Conservation (phyloP, 23 tunicate species). For the Trididemnum clinides region DNA sequence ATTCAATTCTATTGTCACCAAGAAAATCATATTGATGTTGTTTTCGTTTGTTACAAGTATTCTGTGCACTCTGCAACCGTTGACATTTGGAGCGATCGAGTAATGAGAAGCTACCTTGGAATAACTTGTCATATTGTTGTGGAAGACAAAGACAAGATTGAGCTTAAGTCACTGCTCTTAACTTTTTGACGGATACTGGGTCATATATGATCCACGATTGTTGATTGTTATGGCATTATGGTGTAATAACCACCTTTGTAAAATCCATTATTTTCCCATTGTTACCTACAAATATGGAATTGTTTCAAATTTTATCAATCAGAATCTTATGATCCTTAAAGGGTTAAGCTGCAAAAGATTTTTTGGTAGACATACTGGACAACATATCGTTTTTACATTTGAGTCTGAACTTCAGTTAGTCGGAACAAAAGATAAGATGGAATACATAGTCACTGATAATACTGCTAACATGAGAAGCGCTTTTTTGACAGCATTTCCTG, state of each 20-base stretch:
- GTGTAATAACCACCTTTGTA: too few relatives aligned
- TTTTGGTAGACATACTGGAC: slow-evolving; percentile 9
- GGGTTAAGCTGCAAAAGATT: not conserved
- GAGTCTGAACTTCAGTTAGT: not conserved
- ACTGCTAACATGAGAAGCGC: slow-evolving; percentile 25
- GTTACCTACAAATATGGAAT: too few relatives aligned
- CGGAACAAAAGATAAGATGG: not conserved
- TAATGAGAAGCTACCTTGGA: slow-evolving; percentile 17
- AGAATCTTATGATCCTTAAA: too few relatives aligned
- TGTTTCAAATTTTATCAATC: too few relatives aligned
- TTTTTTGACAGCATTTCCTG: slow-evolving; percentile 8
- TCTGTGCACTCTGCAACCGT: not conserved
- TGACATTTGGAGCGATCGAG: slow-evolving; percentile 25
- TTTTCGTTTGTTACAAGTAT: not conserved
- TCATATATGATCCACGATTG: too few relatives aligned
- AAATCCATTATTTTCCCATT: too few relatives aligned
- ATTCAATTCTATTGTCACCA: not conserved
- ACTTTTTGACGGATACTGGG: too few relatives aligned
- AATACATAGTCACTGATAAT: slow-evolving; percentile 16
- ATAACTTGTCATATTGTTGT: not conserved
- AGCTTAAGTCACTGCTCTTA: not conserved
- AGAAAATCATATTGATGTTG: not conserved
- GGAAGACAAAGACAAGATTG: not conserved
- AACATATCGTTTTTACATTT: slow-evolving; percentile 12
- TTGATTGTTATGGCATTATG: too few relatives aligned